phyloP scores from a whole-genome alignment of 2,113 vertebrate genomes.

The Alexandromys fortis region DNA sequence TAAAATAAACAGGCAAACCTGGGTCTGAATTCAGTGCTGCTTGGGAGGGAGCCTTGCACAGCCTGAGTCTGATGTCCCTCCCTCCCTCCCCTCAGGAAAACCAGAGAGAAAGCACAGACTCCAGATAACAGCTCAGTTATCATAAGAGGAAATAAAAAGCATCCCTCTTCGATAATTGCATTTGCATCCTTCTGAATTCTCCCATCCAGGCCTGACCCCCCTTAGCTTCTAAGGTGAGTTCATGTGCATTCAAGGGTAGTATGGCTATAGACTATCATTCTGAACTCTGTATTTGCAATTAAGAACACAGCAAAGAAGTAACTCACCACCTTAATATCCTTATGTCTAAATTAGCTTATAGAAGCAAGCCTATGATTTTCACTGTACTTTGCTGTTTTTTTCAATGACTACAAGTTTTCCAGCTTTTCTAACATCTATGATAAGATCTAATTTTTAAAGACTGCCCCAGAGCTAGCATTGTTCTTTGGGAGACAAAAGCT shows the following conservation, averaged over 20 bases:
- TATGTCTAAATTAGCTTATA: background rate
- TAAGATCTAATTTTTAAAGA: constrained; percentile 43
- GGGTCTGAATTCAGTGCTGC: background rate
- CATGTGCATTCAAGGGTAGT: background rate
- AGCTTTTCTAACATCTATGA: constrained; percentile 14
- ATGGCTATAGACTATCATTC: background rate
- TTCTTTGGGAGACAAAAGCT: constrained; percentile 28
- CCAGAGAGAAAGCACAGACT: background rate
- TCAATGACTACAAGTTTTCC: constrained; percentile 28
- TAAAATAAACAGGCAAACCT: background rate
- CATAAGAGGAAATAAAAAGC: constrained; percentile 30
- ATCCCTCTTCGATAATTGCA: background rate
- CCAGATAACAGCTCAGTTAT: background rate
- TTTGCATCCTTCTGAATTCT: constrained; percentile 44
- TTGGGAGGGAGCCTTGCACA: background rate
- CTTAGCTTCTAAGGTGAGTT: background rate
- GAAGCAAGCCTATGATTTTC: background rate
- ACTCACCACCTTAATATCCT: background rate
- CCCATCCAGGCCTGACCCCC: background rate
- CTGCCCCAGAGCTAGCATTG: constrained; percentile 5
- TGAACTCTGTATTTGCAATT: constrained; percentile 45
- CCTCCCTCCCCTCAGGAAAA: background rate
- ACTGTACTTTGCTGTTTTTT: constrained; percentile 35
- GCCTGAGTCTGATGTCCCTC: background rate
- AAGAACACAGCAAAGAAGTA: constrained; percentile 12